Evolutionary conservation across 2,113 vertebrate genomes (phyloP).

Genomic region (Chiloscyllium plagiosum): DNA sequence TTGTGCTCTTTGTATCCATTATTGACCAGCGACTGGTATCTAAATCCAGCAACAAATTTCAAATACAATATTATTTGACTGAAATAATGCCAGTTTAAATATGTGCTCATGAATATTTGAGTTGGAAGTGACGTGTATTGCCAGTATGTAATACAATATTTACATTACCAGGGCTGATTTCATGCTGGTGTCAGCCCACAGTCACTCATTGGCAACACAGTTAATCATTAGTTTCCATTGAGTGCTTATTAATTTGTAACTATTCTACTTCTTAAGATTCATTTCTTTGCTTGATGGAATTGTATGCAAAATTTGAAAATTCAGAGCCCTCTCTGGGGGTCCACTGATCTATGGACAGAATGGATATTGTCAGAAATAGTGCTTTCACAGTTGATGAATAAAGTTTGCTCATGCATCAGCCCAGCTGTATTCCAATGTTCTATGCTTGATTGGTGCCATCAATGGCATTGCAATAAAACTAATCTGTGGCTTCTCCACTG

Average conservation of each 20-base stretch:
- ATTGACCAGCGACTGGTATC: neutral
- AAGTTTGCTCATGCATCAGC: conserved; percentile 18
- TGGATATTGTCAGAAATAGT: neutral
- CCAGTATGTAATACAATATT: neutral
- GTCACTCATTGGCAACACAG: neutral
- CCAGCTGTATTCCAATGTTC: neutral
- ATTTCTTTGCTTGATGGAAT: neutral
- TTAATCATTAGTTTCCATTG: neutral
- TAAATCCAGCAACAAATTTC: neutral
- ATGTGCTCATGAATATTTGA: conserved; percentile 9
- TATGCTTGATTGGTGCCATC: neutral
- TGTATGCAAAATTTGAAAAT: neutral
- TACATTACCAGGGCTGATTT: neutral
- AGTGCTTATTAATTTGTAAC: neutral
- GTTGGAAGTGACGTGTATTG: neutral
- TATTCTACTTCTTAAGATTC: neutral
- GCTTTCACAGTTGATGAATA: neutral
- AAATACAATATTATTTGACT: neutral
- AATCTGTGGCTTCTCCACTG: conserved; percentile 12
- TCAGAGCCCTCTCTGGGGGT: neutral
- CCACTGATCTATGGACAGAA: neutral
- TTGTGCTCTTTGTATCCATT: neutral
- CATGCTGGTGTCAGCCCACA: neutral
- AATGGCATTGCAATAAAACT: neutral
- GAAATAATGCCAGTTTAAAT: neutral